Evolutionary conservation across 1,140 invertebrate genomes (phyloP).

Genomic region (Wasmannia auropunctata): DNA sequence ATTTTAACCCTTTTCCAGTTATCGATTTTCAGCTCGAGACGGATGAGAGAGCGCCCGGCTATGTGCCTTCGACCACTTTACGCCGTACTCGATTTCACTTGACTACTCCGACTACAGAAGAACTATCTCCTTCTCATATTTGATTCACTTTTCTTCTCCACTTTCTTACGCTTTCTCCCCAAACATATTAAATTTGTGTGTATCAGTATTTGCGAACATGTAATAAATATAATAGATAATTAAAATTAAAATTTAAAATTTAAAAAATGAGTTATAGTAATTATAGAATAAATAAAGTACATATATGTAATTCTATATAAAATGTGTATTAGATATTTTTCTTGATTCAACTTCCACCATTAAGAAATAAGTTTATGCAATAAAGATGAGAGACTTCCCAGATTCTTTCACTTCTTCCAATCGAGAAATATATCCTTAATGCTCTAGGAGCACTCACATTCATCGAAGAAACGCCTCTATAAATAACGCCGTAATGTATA

Average conservation of each 20-base stretch:
- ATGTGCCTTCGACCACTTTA: slow-evolving; percentile 79
- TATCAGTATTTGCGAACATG: not conserved
- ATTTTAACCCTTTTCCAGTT: slow-evolving; percentile 84
- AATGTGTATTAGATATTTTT: not conserved
- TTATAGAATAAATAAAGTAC: not conserved
- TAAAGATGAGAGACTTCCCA: not conserved
- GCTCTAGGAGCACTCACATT: not conserved
- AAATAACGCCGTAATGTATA: slow-evolving; percentile 30
- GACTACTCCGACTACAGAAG: slow-evolving; percentile 70
- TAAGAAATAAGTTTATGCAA: not conserved
- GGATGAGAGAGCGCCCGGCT: slow-evolving; percentile 75
- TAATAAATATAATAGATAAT: not conserved
- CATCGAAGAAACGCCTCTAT: slow-evolving; percentile 6
- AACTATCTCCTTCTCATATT: slow-evolving; percentile 67
- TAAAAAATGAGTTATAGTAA: not conserved
- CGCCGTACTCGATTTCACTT: slow-evolving; percentile 78
- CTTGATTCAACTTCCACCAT: not conserved
- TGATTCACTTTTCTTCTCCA: slow-evolving; percentile 17
- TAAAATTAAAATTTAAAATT: not conserved
- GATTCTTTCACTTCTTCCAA: not conserved
- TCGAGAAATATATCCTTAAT: not conserved
- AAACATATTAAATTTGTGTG: not conserved
- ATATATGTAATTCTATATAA: too few species aligned
- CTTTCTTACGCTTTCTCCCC: not conserved
- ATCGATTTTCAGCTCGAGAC: slow-evolving; percentile 84